These are phyloP conservation scores for Cervus canadensis DNA, from an alignment of 2,113 vertebrate species.

Conservation along the genomic window DNA sequence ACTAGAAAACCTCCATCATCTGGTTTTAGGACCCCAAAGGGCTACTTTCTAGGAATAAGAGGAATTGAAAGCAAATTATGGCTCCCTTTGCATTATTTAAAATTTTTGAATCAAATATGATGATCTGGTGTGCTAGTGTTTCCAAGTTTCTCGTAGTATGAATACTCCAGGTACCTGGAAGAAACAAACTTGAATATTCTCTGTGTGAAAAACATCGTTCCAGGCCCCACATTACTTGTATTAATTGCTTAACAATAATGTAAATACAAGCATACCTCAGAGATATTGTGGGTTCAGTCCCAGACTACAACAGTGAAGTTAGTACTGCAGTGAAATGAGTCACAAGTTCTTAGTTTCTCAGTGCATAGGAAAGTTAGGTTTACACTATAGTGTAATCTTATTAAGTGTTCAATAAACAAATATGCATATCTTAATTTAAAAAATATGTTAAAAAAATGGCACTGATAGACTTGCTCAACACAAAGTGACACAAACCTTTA, in stretches of 20 bases:
- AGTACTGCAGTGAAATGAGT: background rate
- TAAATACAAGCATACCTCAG: background rate
- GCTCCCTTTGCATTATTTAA: background rate
- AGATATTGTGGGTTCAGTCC: background rate
- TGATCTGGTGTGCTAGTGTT: background rate
- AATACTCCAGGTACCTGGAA: background rate
- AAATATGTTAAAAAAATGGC: background rate
- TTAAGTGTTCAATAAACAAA: background rate
- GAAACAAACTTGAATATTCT: background rate
- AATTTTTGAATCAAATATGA: background rate
- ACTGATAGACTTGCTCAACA: background rate
- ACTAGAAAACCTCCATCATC: background rate
- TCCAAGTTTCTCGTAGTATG: background rate
- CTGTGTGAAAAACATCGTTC: background rate
- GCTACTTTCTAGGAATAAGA: background rate
- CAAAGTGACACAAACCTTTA: background rate
- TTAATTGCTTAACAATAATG: background rate
- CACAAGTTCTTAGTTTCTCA: background rate
- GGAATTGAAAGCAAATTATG: background rate
- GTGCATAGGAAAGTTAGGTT: background rate
- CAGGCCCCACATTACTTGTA: background rate
- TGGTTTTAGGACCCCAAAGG: background rate
- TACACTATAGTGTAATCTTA: background rate
- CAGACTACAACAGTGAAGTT: background rate
- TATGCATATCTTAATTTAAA: background rate